Conservation (phyloP, 2,797 vertebrate species). For the Poeciliopsis turneri region DNA sequence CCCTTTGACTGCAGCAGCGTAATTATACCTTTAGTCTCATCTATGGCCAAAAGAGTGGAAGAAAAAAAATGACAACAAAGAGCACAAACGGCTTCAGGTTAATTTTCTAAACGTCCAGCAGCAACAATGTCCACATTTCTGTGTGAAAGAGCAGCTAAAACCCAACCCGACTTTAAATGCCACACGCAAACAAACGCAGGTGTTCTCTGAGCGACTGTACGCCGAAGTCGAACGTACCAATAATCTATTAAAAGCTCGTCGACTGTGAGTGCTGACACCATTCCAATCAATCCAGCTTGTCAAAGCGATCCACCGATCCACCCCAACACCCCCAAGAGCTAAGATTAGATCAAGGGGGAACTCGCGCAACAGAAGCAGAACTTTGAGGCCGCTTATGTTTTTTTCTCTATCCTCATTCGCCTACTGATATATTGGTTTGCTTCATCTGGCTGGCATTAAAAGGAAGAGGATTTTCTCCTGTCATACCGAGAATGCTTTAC, state of each 20-base stretch:
- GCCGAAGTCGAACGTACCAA: conserved; percentile 15
- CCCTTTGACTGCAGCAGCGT: background rate
- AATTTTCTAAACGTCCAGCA: background rate
- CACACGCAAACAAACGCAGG: conserved; percentile 27
- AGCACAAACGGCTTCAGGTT: conserved; percentile 7
- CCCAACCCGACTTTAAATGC: conserved; percentile 10
- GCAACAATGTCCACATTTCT: conserved; percentile 1
- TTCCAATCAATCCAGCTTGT: conserved; percentile 69
- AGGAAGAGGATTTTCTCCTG: background rate
- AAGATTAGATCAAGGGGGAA: conserved; percentile 68
- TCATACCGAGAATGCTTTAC: background rate
- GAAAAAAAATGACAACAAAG: background rate
- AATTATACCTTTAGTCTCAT: conserved; percentile 1
- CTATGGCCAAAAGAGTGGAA: background rate
- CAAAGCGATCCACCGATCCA: conserved; percentile 60
- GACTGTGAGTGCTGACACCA: conserved; percentile 58
- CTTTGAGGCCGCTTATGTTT: conserved; percentile 3
- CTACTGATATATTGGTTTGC: background rate
- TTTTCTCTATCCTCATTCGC: background rate
- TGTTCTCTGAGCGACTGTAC: conserved; percentile 26
- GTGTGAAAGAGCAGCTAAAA: conserved; percentile 1
- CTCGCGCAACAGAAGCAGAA: conserved; percentile 16
- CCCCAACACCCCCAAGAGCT: conserved; percentile 27
- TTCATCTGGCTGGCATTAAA: background rate
- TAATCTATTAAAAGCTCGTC: conserved; percentile 69